A percentile compares a stretch with the other conserved stretches of the same genome.
Evolutionary conservation across 1,140 invertebrate genomes (phyloP).

Genomic region (Heliconius hermathena): DNA sequence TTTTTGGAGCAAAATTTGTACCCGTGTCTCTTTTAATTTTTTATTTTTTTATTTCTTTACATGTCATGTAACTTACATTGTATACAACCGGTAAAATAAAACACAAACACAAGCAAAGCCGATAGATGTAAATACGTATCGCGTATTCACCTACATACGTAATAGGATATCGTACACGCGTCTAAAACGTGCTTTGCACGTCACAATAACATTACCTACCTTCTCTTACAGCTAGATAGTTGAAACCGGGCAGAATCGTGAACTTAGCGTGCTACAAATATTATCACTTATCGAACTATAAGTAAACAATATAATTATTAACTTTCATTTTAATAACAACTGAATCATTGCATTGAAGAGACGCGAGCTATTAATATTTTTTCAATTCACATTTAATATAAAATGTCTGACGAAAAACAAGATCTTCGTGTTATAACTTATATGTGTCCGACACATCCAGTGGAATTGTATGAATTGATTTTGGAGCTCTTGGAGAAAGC

Average conservation of each 20-base stretch:
- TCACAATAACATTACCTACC: constrained; percentile 30
- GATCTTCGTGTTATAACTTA: constrained; percentile 83
- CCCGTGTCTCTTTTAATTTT: too few relatives aligned
- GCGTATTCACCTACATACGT: neutral
- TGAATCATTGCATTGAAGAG: neutral
- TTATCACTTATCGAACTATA: constrained; percentile 42
- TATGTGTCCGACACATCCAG: constrained; percentile 84
- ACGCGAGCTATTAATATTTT: neutral
- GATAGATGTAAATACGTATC: neutral
- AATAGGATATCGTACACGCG: constrained; percentile 36
- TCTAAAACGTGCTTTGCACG: constrained; percentile 43
- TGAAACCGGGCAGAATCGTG: constrained; percentile 50
- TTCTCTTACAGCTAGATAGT: constrained; percentile 31
- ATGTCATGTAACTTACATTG: too few relatives aligned
- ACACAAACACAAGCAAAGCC: neutral
- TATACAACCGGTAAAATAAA: neutral
- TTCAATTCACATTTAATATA: constrained; percentile 19
- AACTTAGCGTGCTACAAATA: constrained; percentile 50
- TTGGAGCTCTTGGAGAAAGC: constrained; percentile 82
- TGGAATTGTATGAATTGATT: constrained; percentile 83
- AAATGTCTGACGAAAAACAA: constrained; percentile 57
- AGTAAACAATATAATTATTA: constrained; percentile 27
- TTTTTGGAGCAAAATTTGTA: too few relatives aligned
- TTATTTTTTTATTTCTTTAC: too few relatives aligned
- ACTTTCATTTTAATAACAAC: constrained; percentile 25